phyloP scores from a whole-genome alignment of 2,797 vertebrate species.

The Sebastes goodei region DNA sequence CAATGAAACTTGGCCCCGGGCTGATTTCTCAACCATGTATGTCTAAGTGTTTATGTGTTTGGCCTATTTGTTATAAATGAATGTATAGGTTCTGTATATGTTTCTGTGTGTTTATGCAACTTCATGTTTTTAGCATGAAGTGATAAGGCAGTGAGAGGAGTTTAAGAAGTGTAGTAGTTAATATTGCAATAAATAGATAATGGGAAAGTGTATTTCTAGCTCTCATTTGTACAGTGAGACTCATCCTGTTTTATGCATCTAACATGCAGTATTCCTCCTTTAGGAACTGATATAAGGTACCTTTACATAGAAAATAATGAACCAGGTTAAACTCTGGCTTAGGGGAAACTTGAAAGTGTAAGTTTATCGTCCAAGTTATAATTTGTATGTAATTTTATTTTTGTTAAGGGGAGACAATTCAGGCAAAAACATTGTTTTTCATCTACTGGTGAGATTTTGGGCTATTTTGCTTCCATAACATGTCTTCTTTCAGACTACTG shows the following conservation, averaged over 20 bases:
- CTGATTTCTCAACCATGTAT: conserved; percentile 23
- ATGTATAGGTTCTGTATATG: neutral
- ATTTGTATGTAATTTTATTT: neutral
- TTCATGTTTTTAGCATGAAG: neutral
- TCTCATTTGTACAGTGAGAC: neutral
- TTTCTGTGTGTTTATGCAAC: neutral
- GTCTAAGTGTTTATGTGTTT: conserved; percentile 8
- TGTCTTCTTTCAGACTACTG: no score
- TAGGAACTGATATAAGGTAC: neutral
- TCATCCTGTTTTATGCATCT: neutral
- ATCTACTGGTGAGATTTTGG: no score
- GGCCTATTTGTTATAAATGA: conserved; percentile 6
- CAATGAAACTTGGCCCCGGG: neutral
- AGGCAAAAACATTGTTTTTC: no score
- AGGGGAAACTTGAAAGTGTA: neutral
- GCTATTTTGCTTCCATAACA: no score
- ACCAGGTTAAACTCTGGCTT: neutral
- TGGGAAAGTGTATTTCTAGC: neutral
- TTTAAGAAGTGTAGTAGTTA: neutral
- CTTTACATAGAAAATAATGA: neutral
- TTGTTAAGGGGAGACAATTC: no score
- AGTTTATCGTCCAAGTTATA: neutral
- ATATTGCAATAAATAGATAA: neutral
- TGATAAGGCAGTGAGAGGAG: neutral
- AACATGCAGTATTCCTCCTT: neutral